Conservation (phyloP, 2,797 vertebrate species). For the Rhinophrynus dorsalis region DNA sequence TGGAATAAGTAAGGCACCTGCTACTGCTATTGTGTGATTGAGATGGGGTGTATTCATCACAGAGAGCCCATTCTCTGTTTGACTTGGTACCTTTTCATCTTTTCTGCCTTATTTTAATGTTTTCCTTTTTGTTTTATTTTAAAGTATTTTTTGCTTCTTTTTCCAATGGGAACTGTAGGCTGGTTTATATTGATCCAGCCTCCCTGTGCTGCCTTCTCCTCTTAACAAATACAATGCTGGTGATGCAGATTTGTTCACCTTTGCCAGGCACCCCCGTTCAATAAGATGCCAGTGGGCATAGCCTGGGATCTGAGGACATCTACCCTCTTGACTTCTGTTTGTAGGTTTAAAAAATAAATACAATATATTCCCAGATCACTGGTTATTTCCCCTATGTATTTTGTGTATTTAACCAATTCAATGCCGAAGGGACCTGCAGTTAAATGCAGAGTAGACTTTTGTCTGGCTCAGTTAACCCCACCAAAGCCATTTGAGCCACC, state of each 20-base stretch:
- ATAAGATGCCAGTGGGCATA: neutral
- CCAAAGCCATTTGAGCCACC: neutral
- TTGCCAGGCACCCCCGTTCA: neutral
- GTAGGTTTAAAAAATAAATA: slow-evolving; percentile 6
- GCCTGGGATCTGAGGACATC: neutral
- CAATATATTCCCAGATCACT: neutral
- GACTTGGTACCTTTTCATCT: too few species aligned
- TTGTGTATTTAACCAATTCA: neutral
- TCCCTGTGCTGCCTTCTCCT: neutral
- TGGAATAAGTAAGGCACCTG: too few species aligned
- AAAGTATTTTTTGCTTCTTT: too few species aligned
- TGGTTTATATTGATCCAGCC: neutral
- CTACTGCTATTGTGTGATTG: too few species aligned
- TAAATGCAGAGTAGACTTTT: neutral
- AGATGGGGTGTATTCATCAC: too few species aligned
- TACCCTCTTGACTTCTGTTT: slow-evolving; percentile 15
- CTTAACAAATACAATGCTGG: neutral
- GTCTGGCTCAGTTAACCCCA: neutral
- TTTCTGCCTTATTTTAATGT: too few species aligned
- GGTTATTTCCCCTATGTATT: neutral
- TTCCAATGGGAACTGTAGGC: too few species aligned
- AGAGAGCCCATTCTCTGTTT: too few species aligned
- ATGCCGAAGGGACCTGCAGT: neutral
- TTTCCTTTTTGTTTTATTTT: too few species aligned
- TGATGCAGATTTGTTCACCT: slow-evolving; percentile 27